These are phyloP conservation scores for human DNA, from an alignment of 2,113 vertebrate species.

Conservation along the genomic window GRCh38 chr7:115635001-115635500, in stretches of 20 bases:
- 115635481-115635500: constrained; percentile 32
- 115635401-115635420: neutral
- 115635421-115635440: constrained; percentile 13
- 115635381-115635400: constrained; percentile 16
- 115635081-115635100: neutral
- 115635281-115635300: neutral
- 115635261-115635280: neutral
- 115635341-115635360: constrained; percentile 19
- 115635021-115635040: neutral
- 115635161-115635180: neutral
- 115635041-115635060: neutral
- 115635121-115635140: neutral
- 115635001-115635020: neutral
- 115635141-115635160: neutral
- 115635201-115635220: neutral
- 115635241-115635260: neutral
- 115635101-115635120: neutral
- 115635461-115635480: constrained; percentile 17
- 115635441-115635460: neutral
- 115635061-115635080: neutral
- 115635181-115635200: neutral
- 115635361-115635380: neutral
- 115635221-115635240: neutral
- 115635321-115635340: neutral
- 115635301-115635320: neutral